These are phyloP conservation scores for Camponotus floridanus DNA, from an alignment of 1,140 invertebrate species.

Conservation along the genomic window DNA sequence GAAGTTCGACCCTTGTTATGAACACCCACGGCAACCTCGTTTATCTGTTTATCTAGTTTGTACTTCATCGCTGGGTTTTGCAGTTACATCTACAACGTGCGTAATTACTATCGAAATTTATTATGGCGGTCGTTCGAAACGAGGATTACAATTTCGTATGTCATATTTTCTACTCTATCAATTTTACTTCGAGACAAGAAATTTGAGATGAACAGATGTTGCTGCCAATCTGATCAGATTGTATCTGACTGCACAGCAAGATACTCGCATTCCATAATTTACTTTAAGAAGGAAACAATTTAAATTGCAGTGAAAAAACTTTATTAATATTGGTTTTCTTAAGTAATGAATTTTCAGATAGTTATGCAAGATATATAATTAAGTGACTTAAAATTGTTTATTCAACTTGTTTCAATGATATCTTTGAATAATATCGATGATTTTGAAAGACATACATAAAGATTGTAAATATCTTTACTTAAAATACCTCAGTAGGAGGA, in stretches of 20 bases:
- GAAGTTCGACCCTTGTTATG: conserved; percentile 55
- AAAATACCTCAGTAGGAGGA: neutral
- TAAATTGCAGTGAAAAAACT: conserved; percentile 37
- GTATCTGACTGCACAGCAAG: neutral
- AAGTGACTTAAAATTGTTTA: conserved; percentile 2
- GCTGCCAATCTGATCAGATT: neutral
- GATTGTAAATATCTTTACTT: conserved; percentile 34
- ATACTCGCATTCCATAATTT: conserved; percentile 35
- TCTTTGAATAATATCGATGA: neutral
- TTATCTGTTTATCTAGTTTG: conserved; percentile 66
- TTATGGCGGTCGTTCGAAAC: conserved; percentile 9
- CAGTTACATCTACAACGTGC: conserved; percentile 56
- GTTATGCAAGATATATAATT: neutral
- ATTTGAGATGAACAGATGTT: conserved; percentile 15
- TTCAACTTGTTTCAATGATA: neutral
- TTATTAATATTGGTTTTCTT: conserved; percentile 37
- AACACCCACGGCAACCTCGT: conserved; percentile 54
- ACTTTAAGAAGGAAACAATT: conserved; percentile 11
- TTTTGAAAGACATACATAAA: neutral
- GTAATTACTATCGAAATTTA: conserved; percentile 61
- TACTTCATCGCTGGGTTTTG: conserved; percentile 40
- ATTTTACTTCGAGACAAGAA: neutral
- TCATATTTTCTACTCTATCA: neutral
- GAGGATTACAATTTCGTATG: conserved; percentile 18
- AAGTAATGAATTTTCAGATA: neutral